A percentile compares a stretch with the other conserved stretches of the same genome.
Conservation (phyloP, 1,140 invertebrate species). For the Penaeus indicus region DNA sequence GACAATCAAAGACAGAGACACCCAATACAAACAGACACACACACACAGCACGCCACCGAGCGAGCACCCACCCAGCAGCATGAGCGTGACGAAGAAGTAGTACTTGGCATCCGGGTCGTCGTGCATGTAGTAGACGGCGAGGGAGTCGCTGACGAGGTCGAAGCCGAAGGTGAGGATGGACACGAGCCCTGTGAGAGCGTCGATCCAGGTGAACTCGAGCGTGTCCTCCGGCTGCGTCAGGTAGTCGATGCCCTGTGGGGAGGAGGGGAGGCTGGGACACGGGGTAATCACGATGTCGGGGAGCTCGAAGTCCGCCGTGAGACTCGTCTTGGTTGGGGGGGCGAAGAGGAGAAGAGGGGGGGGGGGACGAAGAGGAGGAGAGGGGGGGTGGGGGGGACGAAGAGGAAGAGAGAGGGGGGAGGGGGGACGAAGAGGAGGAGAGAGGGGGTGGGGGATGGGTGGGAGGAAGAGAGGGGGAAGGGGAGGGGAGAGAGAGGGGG, state of each 20-base stretch:
- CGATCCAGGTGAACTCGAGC: conserved; percentile 36
- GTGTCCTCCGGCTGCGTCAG: conserved; percentile 47
- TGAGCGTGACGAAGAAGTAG: conserved; percentile 40
- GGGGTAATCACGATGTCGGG: neutral
- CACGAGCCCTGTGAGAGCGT: conserved; percentile 36
- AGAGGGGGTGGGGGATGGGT: too few relatives aligned
- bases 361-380: too few relatives aligned
- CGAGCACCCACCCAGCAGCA: conserved; percentile 15
- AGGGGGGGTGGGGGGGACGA: too few relatives aligned
- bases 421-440: too few relatives aligned
- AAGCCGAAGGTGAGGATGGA: conserved; percentile 55
- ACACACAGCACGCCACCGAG: neutral
- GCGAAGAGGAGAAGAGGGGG: too few relatives aligned
- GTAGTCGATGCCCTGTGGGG: conserved; percentile 45
- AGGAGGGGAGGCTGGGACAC: neutral
- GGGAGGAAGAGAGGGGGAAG: too few relatives aligned
- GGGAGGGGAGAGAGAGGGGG: neutral
- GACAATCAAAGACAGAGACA: too few relatives aligned
- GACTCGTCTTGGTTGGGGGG: too few relatives aligned
- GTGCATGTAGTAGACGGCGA: conserved; percentile 42
- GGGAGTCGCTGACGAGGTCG: conserved; percentile 40
- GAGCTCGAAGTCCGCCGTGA: too few relatives aligned
- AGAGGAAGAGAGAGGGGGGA: too few relatives aligned
- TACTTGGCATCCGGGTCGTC: conserved; percentile 35
- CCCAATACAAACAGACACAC: too few relatives aligned